Base-by-base conservation (phyloP, 2,888 invertebrate genomes). In the Carabus problematicus region DNA sequence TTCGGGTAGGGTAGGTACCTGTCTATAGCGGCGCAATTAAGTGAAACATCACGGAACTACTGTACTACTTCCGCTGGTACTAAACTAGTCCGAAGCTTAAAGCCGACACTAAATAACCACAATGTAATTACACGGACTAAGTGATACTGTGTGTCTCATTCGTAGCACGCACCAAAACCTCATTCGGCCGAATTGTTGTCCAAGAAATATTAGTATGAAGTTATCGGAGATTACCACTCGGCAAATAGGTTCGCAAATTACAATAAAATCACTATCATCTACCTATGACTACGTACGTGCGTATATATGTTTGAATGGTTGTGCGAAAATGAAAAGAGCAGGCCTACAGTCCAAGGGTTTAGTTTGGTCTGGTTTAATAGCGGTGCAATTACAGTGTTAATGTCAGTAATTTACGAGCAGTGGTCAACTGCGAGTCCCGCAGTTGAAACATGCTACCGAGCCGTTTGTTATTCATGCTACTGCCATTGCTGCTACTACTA, bases 371-470 rank as follows among this genome's bases (percentile, higher is more conserved):
- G 45, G 2, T 14, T 14, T 54, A 63, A 54, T 63, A 49, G 63
- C 52, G 54, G 63, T 54, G 63, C 63, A 63, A 63, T 63, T 63
- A 63, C 63, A 63, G 41, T 63, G 63, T 61, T 61, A 61, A 61
- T 61, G 61, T 63, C 54, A 54, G 63, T 63, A 63, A 63, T 63
- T 63, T 63, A 63, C 63, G 52, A 16, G 16, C n/a, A 9, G 45
- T 16, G 63, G 63, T 52, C 63, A 63, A 16, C 18, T 19, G 39
- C 41, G 29, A 52, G 9, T 11, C 41, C 54, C 18, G 3, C 41
- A 63, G 42, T 63, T 63, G 41, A 52, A 63, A 41, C 63, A 63
- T 63, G 63, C 41, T 45, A 49, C 47, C 49, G 12, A 52, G 14
- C 39, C 61, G 49, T 61, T 63, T 54, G 63, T 63, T 63, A 63